Percentiles rank a stretch among this genome's conserved stretches.
Conservation (phyloP, 2,113 vertebrate species). For the Centropus bengalensis region DNA sequence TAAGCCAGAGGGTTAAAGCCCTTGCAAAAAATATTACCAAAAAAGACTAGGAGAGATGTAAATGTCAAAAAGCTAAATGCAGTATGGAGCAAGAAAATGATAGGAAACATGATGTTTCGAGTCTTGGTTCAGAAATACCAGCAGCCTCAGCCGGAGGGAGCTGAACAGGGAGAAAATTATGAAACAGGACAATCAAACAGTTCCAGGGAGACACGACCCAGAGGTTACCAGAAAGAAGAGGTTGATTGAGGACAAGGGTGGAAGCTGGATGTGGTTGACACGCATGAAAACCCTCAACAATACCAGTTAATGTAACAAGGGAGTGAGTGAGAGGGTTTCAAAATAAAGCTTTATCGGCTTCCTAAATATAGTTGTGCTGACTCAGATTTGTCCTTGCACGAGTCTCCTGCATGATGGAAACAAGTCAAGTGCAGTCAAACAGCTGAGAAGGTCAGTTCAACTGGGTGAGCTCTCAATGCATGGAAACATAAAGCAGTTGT, state of each 20-base stretch:
- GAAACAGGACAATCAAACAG: background rate
- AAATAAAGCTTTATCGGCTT: background rate
- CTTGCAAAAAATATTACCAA: background rate
- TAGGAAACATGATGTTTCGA: background rate
- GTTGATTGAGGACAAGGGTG: background rate
- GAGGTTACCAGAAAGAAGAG: background rate
- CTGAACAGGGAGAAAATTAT: background rate
- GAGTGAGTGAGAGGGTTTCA: background rate
- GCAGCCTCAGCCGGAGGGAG: fast-evolving
- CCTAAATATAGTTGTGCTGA: background rate
- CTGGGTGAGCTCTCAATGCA: fast-evolving
- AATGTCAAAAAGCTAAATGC: background rate
- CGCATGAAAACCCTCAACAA: background rate
- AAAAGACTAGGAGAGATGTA: background rate
- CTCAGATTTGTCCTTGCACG: fast-evolving
- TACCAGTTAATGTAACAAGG: background rate
- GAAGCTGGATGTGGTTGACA: background rate
- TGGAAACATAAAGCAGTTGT: background rate
- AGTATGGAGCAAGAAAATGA: fast-evolving
- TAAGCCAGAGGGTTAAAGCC: background rate
- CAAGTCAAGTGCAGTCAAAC: fast-evolving
- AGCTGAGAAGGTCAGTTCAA: background rate
- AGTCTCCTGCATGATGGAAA: background rate
- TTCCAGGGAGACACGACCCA: background rate
- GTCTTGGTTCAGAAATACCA: background rate